A percentile compares a stretch with the other conserved stretches of the same genome.
phyloP scores from a whole-genome alignment of 1,140 invertebrate genomes.

The Nasonia vitripennis region DNA sequence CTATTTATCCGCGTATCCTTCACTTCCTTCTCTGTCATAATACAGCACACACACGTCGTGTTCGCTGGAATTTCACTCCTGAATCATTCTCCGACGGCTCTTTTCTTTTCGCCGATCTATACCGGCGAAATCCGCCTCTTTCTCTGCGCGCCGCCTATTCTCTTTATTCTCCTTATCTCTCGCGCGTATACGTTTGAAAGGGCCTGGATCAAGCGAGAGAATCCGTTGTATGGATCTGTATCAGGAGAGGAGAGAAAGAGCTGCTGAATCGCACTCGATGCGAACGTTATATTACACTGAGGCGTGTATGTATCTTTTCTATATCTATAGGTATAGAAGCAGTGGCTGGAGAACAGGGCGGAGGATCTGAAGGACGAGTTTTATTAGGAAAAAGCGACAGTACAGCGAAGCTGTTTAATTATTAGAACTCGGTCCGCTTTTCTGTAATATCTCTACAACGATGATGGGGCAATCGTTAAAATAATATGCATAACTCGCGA shows the following conservation, averaged over 20 bases:
- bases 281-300: not conserved
- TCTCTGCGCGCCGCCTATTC: not conserved
- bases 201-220: not conserved
- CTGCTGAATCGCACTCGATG: not conserved
- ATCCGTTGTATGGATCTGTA: not conserved
- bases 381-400: no score
- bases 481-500: no score
- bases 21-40: not conserved
- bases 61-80: not conserved
- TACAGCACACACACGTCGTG: not conserved
- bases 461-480: no score
- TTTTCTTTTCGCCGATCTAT: not conserved
- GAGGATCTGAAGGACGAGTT: no score
- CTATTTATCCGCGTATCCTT: not conserved
- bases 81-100: not conserved
- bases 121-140: not conserved
- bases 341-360: no score
- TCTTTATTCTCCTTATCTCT: not conserved
- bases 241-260: not conserved
- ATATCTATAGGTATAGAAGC: no score
- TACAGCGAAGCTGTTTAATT: no score
- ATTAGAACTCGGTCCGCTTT: no score
- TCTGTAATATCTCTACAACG: no score
- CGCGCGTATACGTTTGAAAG: not conserved
- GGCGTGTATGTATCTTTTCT: no score